Evolutionary conservation across 2,113 vertebrate species (phyloP).

Genomic region (Scatophagus argus): DNA sequence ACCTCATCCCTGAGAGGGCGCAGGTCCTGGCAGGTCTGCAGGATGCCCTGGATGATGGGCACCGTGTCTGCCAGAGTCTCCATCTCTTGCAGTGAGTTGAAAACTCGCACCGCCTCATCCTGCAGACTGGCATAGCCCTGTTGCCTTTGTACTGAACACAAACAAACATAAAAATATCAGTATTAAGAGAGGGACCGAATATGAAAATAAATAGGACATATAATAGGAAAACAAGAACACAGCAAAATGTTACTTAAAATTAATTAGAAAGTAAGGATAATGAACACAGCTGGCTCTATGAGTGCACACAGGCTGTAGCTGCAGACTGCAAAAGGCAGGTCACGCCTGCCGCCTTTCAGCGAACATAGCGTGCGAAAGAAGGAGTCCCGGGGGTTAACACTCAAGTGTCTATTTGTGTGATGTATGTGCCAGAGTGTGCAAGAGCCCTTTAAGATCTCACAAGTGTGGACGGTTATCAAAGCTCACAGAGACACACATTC

Average conservation of each 20-base stretch:
- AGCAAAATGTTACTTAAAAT: no score
- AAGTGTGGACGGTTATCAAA: neutral
- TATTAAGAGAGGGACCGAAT: no score
- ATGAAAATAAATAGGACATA: no score
- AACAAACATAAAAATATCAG: neutral
- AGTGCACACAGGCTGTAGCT: neutral
- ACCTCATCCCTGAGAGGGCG: slow-evolving; percentile 91
- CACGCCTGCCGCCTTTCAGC: neutral
- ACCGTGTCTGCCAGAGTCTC: slow-evolving; percentile 92
- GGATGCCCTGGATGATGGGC: slow-evolving; percentile 93
- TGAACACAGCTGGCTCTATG: neutral
- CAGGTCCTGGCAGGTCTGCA: slow-evolving; percentile 95
- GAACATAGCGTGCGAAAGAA: neutral
- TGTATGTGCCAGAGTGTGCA: neutral
- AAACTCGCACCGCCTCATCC: slow-evolving; percentile 94
- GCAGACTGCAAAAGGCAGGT: slow-evolving; percentile 2
- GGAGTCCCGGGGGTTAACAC: neutral
- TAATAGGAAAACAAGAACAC: no score
- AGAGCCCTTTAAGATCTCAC: neutral
- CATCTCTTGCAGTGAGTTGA: slow-evolving; percentile 94
- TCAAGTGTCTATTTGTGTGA: neutral
- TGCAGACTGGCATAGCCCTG: slow-evolving; percentile 93
- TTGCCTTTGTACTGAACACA: slow-evolving; percentile 87
- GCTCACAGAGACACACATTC: no score
- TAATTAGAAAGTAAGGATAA: no score